These are phyloP conservation scores for Sitobion miscanthi DNA, from an alignment of 1,140 invertebrate species.

Conservation along the genomic window DNA sequence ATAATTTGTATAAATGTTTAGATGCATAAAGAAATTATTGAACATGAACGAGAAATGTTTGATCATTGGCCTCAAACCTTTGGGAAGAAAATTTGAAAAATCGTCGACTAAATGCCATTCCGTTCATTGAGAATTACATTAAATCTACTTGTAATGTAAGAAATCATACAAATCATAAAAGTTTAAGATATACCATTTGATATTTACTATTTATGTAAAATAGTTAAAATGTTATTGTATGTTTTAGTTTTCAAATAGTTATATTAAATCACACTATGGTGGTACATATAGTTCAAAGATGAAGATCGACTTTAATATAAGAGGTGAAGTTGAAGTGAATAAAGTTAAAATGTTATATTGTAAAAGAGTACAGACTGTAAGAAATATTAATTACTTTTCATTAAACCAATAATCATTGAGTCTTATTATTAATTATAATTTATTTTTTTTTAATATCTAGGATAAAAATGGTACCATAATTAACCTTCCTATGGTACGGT, in stretches of 20 bases:
- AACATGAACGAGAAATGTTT: slow-evolving; percentile 25
- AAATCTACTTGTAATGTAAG: slow-evolving; percentile 31
- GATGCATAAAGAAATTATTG: slow-evolving; percentile 9
- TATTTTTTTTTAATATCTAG: neutral
- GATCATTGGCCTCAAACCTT: slow-evolving; percentile 1
- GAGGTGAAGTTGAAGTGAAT: neutral
- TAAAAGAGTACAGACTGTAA: slow-evolving; percentile 6
- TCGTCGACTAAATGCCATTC: neutral
- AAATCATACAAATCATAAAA: neutral
- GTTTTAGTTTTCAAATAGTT: slow-evolving; percentile 31
- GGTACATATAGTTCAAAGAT: slow-evolving; percentile 36
- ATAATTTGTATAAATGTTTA: neutral
- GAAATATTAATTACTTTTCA: neutral
- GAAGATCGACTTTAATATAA: slow-evolving; percentile 34
- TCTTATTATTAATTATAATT: neutral
- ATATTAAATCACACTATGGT: slow-evolving; percentile 32
- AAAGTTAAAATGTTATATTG: slow-evolving; percentile 42
- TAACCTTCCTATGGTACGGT: neutral
- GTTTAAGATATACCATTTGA: neutral
- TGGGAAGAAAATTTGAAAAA: slow-evolving; percentile 50
- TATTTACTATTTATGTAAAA: neutral
- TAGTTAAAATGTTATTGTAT: neutral
- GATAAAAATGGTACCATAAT: neutral
- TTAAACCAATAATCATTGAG: neutral
- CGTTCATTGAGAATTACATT: slow-evolving; percentile 5